These are phyloP conservation scores for Micromesistius poutassou DNA, from an alignment of 2,797 vertebrate species.

Conservation along the genomic window DNA sequence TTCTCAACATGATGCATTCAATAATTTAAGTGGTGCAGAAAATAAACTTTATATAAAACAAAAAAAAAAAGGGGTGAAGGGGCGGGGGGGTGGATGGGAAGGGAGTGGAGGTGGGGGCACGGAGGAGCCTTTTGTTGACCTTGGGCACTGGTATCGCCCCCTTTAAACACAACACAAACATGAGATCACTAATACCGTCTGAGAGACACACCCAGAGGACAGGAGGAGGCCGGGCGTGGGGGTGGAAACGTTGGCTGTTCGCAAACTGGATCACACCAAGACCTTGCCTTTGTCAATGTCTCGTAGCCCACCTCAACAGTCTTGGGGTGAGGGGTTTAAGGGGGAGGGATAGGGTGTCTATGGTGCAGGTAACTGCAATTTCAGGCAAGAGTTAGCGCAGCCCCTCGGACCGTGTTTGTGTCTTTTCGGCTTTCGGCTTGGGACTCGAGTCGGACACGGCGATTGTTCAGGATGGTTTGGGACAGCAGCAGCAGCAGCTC, in stretches of 20 bases:
- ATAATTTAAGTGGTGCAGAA: constrained; percentile 75
- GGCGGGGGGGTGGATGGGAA: constrained; percentile 16
- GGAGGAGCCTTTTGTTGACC: constrained; percentile 23
- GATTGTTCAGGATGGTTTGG: not conserved
- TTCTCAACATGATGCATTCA: constrained; percentile 77
- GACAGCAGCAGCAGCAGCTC: constrained; percentile 79
- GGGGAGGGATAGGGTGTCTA: not conserved
- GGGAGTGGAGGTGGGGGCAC: not conserved
- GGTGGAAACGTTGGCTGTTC: not conserved
- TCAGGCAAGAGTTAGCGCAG: not conserved
- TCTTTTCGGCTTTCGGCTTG: not conserved
- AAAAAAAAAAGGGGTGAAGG: not conserved
- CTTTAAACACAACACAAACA: not conserved
- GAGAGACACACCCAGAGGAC: not conserved
- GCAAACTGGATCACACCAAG: constrained; percentile 47
- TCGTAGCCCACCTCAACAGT: not conserved
- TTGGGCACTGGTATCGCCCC: constrained; percentile 8
- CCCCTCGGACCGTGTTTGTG: not conserved
- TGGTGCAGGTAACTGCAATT: not conserved
- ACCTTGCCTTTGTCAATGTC: constrained; percentile 38
- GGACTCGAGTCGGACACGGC: not conserved
- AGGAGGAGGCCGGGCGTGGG: not conserved
- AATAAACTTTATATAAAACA: constrained; percentile 38
- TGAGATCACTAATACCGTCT: not conserved
- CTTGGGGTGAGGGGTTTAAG: not conserved